Evolutionary conservation across 2,113 vertebrate genomes (phyloP).

Genomic region (Oceanodroma tethys): DNA sequence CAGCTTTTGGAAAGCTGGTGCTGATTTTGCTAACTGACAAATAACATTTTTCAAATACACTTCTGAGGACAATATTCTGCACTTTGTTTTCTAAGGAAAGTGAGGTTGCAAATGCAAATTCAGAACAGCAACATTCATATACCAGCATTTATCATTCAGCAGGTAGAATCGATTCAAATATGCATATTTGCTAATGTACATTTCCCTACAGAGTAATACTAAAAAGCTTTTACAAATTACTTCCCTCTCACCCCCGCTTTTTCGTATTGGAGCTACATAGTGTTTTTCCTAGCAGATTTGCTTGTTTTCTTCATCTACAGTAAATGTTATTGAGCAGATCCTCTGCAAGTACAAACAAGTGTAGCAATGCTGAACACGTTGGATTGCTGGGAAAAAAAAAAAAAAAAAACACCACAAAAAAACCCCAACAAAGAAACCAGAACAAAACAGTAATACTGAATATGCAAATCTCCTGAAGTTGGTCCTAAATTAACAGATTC

Average conservation of each 20-base stretch:
- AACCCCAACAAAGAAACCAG: rapidly evolving
- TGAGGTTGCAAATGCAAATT: neutral
- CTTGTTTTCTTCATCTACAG: neutral
- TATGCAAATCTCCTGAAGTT: neutral
- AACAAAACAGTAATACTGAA: neutral
- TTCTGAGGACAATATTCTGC: neutral
- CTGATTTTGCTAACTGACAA: neutral
- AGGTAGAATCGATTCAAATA: neutral
- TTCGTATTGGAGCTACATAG: neutral
- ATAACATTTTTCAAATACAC: neutral
- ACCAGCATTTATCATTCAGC: neutral
- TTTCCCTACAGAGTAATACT: neutral
- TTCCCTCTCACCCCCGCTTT: rapidly evolving
- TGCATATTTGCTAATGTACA: neutral
- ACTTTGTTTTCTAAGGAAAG: neutral
- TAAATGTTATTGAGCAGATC: neutral
- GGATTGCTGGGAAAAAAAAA: neutral
- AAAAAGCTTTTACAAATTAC: slow-evolving; percentile 12
- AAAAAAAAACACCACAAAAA: neutral
- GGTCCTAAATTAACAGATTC: neutral
- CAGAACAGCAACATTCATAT: neutral
- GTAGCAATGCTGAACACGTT: neutral
- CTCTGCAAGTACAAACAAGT: neutral
- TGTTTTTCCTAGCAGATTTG: neutral
- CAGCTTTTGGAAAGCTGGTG: neutral